Evolutionary conservation across 2,797 vertebrate species (phyloP), one percentile per base, ranked within the genome.

Genomic region (Epinephelus malabaricus): DNA sequence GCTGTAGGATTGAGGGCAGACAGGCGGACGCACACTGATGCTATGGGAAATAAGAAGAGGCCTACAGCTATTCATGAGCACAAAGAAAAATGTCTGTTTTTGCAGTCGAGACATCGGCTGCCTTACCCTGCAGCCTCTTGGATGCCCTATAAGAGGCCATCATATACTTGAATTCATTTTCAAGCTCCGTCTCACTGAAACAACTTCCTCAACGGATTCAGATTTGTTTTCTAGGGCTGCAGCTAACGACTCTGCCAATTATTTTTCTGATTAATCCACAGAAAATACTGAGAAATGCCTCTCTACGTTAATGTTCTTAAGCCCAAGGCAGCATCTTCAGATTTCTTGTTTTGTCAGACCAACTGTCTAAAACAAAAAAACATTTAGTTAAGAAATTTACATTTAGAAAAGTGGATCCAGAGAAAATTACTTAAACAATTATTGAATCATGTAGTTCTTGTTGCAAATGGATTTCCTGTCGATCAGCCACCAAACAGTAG

Each of bases 1-100:
- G 59, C 69, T 55, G 46, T 4, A 9, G 19, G 21, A 56, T 56
- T 46, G 15, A 30, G 45, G 47, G 23, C 45, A 34, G 53, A 30
- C 53, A 25, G 49, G 23, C 61, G 38, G 69, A 78, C 49, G 66
- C 63, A 61, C 55, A 61, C 27, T 1, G 72, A 75, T 68, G 72
- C 78, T 60, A 0, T 69, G 61, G 71, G 62, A 75, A 81, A 85
- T 76, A 76, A 81, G 81, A 58, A 54, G 59, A 47, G 67, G 67
- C 78, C 50, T 53, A 14, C 50, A 40, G 71, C 63, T 54, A 60
- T 71, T 74, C 63, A 69, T 34, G 65, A 78, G 60, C 58, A 65
- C 19, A 53, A 55, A 51, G 60, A 71, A 55, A 66, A 76, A 76
- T 61, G 3, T 53, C 15, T 63, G 15, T 59, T 70, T 74, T 64